Evolutionary conservation across 23 tunicate species (phyloP).

Genomic region (Botrylloides violaceus): DNA sequence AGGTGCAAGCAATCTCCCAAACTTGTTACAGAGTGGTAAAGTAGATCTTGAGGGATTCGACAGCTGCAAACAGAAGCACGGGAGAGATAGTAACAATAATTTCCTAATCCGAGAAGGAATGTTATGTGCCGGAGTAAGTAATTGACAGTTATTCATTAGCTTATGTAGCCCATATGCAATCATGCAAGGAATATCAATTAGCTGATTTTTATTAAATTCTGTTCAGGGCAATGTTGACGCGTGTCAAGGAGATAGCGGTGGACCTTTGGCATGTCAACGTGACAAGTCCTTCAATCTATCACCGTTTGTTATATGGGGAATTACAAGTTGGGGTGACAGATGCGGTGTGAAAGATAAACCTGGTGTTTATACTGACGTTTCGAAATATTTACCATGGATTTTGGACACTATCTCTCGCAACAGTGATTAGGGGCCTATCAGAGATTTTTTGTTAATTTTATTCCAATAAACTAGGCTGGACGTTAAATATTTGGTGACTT

Average conservation of each 20-base stretch:
- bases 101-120: conserved; percentile 11
- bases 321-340: conserved; percentile 89
- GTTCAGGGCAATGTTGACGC: conserved; percentile 32
- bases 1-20: conserved; percentile 10
- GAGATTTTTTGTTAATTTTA: too few species aligned
- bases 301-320: conserved; percentile 64
- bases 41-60: background rate
- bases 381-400: conserved; percentile 50
- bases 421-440: background rate
- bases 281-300: background rate
- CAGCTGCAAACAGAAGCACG: background rate
- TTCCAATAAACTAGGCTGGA: too few species aligned
- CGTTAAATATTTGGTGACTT: too few species aligned
- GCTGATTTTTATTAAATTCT: too few species aligned
- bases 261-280: conserved; percentile 54
- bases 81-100: background rate
- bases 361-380: conserved; percentile 68
- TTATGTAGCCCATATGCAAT: too few species aligned
- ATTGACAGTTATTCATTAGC: too few species aligned
- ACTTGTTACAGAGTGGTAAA: conserved; percentile 14
- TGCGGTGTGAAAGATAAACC: conserved; percentile 51
- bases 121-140: conserved; percentile 21
- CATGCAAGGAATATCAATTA: too few species aligned
- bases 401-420: background rate
- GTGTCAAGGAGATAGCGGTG: conserved; percentile 93